phyloP scores from a whole-genome alignment of 2,888 invertebrate species.

The Lysandra bellargus region DNA sequence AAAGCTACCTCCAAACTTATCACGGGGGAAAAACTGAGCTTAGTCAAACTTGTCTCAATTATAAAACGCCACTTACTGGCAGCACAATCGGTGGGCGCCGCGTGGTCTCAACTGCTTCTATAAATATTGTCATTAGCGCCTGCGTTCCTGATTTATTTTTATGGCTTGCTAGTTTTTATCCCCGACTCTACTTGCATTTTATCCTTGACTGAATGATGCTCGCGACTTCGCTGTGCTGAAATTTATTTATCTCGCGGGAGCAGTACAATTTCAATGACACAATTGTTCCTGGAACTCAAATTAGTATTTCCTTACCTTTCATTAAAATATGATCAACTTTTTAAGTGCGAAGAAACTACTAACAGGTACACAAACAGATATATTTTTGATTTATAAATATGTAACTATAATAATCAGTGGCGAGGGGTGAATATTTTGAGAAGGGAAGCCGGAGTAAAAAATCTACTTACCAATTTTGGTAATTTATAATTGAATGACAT shows the following conservation, averaged over 20 bases:
- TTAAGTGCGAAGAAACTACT: neutral
- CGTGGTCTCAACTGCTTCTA: constrained; percentile 33
- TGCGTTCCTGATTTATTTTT: constrained; percentile 33
- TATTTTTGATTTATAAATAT: too few relatives aligned
- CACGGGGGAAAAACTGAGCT: constrained; percentile 59
- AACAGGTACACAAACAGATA: too few relatives aligned
- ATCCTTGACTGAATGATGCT: neutral
- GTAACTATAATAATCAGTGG: too few relatives aligned
- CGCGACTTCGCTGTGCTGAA: neutral
- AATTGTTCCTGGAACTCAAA: neutral
- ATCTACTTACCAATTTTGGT: too few relatives aligned
- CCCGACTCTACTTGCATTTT: neutral
- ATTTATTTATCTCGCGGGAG: neutral
- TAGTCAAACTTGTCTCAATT: constrained; percentile 69
- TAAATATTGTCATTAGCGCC: constrained; percentile 32
- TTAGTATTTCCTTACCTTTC: neutral
- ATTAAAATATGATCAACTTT: neutral
- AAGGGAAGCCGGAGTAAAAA: too few relatives aligned
- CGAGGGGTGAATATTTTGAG: too few relatives aligned
- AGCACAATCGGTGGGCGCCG: constrained; percentile 57
- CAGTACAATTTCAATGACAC: neutral
- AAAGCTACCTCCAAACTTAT: constrained; percentile 68
- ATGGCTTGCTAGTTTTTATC: constrained; percentile 45
- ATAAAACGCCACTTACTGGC: constrained; percentile 61
- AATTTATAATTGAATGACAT: too few relatives aligned